phyloP scores from a whole-genome alignment of 2,113 vertebrate genomes.

The Phalacrocorax pelagicus region DNA sequence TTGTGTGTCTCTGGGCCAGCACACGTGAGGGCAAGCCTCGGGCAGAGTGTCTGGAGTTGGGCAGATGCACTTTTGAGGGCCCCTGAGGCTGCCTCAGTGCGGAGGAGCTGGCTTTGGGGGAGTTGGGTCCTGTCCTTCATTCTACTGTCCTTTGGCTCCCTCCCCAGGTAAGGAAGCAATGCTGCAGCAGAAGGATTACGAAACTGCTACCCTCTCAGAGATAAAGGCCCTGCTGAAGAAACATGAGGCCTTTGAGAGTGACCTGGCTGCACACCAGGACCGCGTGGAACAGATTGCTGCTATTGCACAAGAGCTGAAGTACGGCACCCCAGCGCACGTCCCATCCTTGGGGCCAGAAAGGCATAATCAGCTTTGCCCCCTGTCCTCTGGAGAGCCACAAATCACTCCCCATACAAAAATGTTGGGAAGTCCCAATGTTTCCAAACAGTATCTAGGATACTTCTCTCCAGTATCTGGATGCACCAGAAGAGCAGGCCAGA shows the following conservation, averaged over 20 bases:
- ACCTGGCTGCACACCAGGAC: conserved; percentile 97
- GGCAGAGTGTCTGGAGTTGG: neutral
- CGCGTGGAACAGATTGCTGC: conserved; percentile 97
- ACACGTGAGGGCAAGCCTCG: rapidly evolving
- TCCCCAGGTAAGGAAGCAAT: conserved; percentile 91
- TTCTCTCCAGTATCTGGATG: neutral
- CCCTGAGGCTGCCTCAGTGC: neutral
- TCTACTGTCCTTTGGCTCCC: conserved; percentile 46
- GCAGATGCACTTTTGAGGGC: neutral
- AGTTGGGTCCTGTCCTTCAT: neutral
- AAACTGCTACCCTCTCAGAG: conserved; percentile 92
- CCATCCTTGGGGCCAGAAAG: neutral
- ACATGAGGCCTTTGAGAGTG: conserved; percentile 97
- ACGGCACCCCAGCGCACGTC: neutral
- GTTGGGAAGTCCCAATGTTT: conserved; percentile 40
- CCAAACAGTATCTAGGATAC: conserved; percentile 53
- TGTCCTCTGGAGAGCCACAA: neutral
- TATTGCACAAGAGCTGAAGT: conserved; percentile 98
- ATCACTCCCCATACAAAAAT: neutral
- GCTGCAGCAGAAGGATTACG: conserved; percentile 90
- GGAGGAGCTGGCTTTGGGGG: rapidly evolving
- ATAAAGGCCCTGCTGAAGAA: conserved; percentile 98
- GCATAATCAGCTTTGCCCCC: neutral
- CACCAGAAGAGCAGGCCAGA: neutral
- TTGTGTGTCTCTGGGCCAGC: neutral